Percentiles rank a stretch among this genome's conserved stretches.
These are phyloP conservation scores for Clamator glandarius DNA, from an alignment of 2,797 vertebrate species.

Conservation along the genomic window DNA sequence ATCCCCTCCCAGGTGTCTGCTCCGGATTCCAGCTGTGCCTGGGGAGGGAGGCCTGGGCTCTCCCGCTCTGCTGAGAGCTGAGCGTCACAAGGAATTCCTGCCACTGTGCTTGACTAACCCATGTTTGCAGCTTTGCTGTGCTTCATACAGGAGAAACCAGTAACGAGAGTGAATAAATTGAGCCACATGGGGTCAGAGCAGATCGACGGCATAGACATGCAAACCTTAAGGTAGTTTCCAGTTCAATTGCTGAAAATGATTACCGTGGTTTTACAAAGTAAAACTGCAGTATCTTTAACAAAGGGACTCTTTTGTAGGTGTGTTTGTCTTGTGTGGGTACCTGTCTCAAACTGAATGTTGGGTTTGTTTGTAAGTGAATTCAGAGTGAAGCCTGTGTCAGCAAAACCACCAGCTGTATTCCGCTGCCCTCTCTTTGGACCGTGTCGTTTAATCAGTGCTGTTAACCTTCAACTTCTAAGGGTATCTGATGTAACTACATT, in stretches of 20 bases:
- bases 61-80: neutral
- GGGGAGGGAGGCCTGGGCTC: conserved; percentile 3
- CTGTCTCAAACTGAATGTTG: conserved; percentile 21
- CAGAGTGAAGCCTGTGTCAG: conserved; percentile 42
- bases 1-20: neutral
- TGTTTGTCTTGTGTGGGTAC: conserved; percentile 32
- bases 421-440: conserved; percentile 53
- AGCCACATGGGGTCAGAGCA: conserved; percentile 19
- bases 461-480: conserved; percentile 66
- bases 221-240: conserved; percentile 53
- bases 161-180: neutral
- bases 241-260: conserved; percentile 50
- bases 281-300: conserved; percentile 49
- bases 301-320: conserved; percentile 62
- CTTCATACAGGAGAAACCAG: conserved; percentile 21
- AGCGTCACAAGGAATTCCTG: conserved; percentile 44
- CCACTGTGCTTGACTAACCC: conserved; percentile 63
- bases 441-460: conserved; percentile 53
- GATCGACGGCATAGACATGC: conserved; percentile 43
- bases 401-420: conserved; percentile 50
- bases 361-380: conserved; percentile 51
- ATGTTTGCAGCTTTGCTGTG: conserved; percentile 54
- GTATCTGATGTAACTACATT: conserved; percentile 74
- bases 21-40: neutral
- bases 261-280: conserved; percentile 62